Base-by-base conservation (phyloP, 1,140 invertebrate species). In the Ctenoplectra terminalis region DNA sequence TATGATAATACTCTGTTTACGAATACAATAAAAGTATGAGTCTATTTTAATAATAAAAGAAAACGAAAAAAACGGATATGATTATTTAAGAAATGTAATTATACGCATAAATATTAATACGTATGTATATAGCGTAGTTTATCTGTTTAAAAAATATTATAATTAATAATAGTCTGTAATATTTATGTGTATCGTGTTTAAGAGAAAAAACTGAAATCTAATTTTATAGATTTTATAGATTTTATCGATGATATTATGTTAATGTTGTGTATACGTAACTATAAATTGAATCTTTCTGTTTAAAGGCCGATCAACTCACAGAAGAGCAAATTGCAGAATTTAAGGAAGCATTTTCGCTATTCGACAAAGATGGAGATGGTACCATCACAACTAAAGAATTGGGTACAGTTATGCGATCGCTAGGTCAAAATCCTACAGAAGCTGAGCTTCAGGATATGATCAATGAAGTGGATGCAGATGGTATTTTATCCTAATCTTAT, bases 361-460 rank as follows among this genome's bases (percentile, higher is more conserved):
- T 99, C 95, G 99, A 99, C 95, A 99, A 99, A 95, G 99, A 99
- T 94, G 99, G 99, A 81, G 99, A 99, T 95, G 99, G 99, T 93
- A 99, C 99, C 91, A 99, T 99, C 95, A 99, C 99, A 88, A 99
- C 99, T 93, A 99, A 99, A 96, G 99, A 99, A 95, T 96, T 99
- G 95, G 99, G 99, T 88, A 99, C 99, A 90, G 99, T 99, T 80
- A 99, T 99, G 98, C 95, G 99, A 91, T 99, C 98, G 72, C 95
- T 99, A 92, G 99, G 99, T 88, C 99, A 99, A 95, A 99, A 99
- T 95, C 99, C 99, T 90, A 99, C 99, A 91, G 99, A 99, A 95
- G 99, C 99, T 61, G 99, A 99, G 94, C 96, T 99, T 56, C 99
- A 99, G 94, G 99, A 99, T 94, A 99, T 99, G 99, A 99, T 99